These are phyloP conservation scores for Drosophila engyochracea DNA, from an alignment of 2,888 invertebrate genomes.

Conservation along the genomic window DNA sequence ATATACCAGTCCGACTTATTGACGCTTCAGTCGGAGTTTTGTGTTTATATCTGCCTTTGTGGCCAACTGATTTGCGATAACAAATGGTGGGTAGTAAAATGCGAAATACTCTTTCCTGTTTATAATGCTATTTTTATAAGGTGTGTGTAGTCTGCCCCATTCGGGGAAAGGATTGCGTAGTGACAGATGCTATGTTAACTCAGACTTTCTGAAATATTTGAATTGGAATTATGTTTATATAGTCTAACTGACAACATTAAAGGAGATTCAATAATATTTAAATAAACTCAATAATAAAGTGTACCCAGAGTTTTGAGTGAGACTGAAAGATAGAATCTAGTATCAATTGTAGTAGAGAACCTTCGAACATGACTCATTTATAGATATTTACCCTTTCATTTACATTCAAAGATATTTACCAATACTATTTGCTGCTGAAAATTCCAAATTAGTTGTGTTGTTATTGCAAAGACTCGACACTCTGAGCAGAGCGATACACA, in stretches of 20 bases:
- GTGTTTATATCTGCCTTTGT: conserved; percentile 33
- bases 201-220: neutral
- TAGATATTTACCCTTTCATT: neutral
- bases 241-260: neutral
- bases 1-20: too few species aligned
- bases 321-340: neutral
- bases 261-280: neutral
- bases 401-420: neutral
- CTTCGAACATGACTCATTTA: neutral
- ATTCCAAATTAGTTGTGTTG: neutral
- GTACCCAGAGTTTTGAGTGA: neutral
- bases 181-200: neutral
- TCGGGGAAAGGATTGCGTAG: conserved; percentile 30
- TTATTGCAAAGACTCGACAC: neutral
- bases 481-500: neutral
- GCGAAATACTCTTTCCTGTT: neutral
- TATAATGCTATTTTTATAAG: conserved; percentile 20
- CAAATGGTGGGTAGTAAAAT: conserved; percentile 28
- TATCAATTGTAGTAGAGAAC: neutral
- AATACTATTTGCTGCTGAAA: neutral
- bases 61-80: conserved; percentile 22
- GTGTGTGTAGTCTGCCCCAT: conserved; percentile 36
- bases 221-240: neutral
- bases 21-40: conserved; percentile 4
- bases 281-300: neutral